These are phyloP conservation scores for Operophtera brumata DNA, from an alignment of 2,888 invertebrate genomes.

Conservation along the genomic window DNA sequence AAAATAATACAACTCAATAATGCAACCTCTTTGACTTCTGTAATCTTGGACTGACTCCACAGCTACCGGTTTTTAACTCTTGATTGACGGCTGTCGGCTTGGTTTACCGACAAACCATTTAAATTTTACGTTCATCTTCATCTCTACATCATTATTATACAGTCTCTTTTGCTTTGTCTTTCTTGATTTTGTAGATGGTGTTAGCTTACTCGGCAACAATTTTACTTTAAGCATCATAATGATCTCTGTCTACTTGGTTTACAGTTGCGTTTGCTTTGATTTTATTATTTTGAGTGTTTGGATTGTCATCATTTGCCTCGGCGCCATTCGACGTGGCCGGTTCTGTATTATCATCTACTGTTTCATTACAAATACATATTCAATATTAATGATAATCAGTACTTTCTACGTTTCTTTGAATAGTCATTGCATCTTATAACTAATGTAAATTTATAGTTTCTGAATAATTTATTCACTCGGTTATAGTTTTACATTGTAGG, in stretches of 20 bases:
- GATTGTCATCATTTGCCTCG: slow-evolving; percentile 62
- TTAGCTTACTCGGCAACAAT: slow-evolving; percentile 40
- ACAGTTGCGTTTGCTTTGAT: slow-evolving; percentile 38
- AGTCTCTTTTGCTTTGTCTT: slow-evolving; percentile 22
- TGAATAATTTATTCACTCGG: slow-evolving; percentile 31
- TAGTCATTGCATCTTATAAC: slow-evolving; percentile 33
- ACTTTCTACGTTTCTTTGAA: slow-evolving; percentile 50
- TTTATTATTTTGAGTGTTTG: slow-evolving; percentile 21
- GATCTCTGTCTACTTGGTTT: slow-evolving; percentile 21
- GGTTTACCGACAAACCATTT: slow-evolving; percentile 57
- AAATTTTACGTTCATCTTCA: slow-evolving; percentile 30
- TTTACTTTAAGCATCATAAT: slow-evolving; percentile 30
- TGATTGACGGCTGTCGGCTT: slow-evolving; percentile 80
- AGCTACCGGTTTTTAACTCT: slow-evolving; percentile 79
- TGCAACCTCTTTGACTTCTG: slow-evolving; percentile 63
- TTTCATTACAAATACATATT: slow-evolving; percentile 72
- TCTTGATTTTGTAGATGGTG: not conserved
- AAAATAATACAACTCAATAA: slow-evolving; percentile 35
- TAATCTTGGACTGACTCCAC: slow-evolving; percentile 71
- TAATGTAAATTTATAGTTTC: slow-evolving; percentile 29
- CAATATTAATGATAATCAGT: slow-evolving; percentile 75
- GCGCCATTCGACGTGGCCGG: slow-evolving; percentile 72
- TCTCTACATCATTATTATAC: slow-evolving; percentile 34
- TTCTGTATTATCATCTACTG: slow-evolving; percentile 79
- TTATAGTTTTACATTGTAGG: slow-evolving; percentile 29